Base-by-base conservation (phyloP, 2,797 vertebrate genomes). In the Bovichtus diacanthus region DNA sequence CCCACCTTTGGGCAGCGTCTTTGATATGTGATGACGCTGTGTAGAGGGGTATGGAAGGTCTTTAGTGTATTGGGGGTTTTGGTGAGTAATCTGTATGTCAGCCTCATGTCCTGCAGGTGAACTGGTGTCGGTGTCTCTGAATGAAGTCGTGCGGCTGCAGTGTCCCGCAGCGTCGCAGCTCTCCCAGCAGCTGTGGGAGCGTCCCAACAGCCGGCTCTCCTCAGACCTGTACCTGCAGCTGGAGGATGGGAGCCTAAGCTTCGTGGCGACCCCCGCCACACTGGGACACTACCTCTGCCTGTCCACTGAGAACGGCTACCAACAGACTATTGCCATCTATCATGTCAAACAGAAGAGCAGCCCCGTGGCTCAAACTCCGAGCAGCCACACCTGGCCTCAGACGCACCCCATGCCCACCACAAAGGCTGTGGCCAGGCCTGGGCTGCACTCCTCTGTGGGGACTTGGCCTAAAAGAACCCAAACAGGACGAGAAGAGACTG, bases 201-300 rank as follows among this genome's bases (percentile, higher is more conserved):
- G 93, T 1, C 92, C 86, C 5, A 88, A 90, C 88, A 87, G 85
- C 51, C 85, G 83, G 1, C 86, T 95, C 70, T 90, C 92, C 1
- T 68, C 92, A 0, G 80, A 88, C 36, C 84, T 94, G 43, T 95
- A 94, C 90, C 78, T 95, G 4, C 87, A 89, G 76, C 63, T 84
- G 18, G 62, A 76, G 2, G 87, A 92, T 0, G 88, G 92, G 0
- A 86, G 86, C 41, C 88, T 96, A 39, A 91, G 76, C 74, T 96
- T 95, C n/a, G 91, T 95, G 81, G 94, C 92, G 75, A 94, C 93
- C 0, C 90, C 94, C 0, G 69, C 86, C 54, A 93, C 95, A 0
- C 83, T 95, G 59, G 95, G 95, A 21, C 82, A 82, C 61, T 95
- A 95, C 84, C 61, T 90, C 34, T 96, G 95, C 70, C 68, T 92